Evolutionary conservation across 37 sponge, comb jelly and placozoan genomes (phyloP).

Genomic region (Haliclona indistincta): DNA sequence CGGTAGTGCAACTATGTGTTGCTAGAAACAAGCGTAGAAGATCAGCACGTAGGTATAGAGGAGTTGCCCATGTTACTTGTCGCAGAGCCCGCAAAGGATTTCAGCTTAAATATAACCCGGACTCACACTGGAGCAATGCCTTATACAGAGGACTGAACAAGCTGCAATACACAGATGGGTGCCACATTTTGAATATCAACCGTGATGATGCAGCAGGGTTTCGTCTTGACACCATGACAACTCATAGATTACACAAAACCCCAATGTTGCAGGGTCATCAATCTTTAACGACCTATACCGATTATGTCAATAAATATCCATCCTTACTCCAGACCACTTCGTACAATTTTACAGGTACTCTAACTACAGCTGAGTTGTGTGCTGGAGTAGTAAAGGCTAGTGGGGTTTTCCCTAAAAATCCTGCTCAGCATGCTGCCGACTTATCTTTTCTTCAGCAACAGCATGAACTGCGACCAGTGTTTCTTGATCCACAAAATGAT

Average conservation of each 20-base stretch:
- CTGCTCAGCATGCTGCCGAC: conserved; percentile 3
- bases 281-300: conserved; percentile 28
- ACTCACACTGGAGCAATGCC: conserved; percentile 32
- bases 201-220: conserved; percentile 67
- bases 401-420: not conserved
- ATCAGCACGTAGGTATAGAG: conserved; percentile 25
- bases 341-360: conserved; percentile 36
- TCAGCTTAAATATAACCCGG: conserved; percentile 29
- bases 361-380: conserved; percentile 31
- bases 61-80: conserved; percentile 40
- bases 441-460: not conserved
- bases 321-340: conserved; percentile 49
- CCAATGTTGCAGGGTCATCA: conserved; percentile 21
- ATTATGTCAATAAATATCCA: conserved; percentile 47
- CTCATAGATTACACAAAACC: conserved; percentile 29
- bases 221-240: conserved; percentile 46
- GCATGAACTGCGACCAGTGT: not conserved
- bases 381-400: conserved; percentile 37
- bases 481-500: not conserved
- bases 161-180: conserved; percentile 44
- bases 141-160: conserved; percentile 16
- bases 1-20: conserved; percentile 44
- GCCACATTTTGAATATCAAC: conserved; percentile 30
- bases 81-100: conserved; percentile 43
- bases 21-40: conserved; percentile 43